Evolutionary conservation across 2,797 vertebrate genomes (phyloP).

Genomic region (Botia almorhae): DNA sequence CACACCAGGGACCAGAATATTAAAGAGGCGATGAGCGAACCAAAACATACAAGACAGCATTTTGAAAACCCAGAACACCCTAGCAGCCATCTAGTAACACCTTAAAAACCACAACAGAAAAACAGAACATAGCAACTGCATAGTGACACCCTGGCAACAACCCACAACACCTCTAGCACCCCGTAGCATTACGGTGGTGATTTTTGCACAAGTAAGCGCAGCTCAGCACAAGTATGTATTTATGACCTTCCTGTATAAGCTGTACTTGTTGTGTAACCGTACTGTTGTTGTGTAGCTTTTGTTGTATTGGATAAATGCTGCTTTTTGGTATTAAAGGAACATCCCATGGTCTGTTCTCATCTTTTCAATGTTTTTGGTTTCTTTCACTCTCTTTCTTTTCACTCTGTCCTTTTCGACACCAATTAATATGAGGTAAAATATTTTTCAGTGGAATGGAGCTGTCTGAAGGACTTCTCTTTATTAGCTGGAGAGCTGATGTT

Average conservation of each 20-base stretch:
- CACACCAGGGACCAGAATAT: constrained; percentile 7
- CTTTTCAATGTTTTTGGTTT: not conserved
- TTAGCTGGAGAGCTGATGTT: constrained; percentile 85
- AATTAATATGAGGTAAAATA: constrained; percentile 23
- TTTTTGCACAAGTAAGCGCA: not conserved
- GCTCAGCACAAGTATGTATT: no score
- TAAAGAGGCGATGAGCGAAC: not conserved
- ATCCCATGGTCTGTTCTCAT: not conserved
- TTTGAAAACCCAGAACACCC: not conserved
- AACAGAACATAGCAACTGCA: not conserved
- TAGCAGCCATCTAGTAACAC: not conserved
- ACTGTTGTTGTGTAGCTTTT: not conserved
- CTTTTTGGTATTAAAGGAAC: not conserved
- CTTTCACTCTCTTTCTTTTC: constrained; percentile 4
- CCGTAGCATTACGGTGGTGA: not conserved
- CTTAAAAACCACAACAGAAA: not conserved
- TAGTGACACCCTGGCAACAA: not conserved
- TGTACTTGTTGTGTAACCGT: not conserved
- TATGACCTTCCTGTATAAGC: no score
- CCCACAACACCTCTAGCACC: not conserved
- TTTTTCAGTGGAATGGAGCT: constrained; percentile 92
- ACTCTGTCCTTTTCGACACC: not conserved
- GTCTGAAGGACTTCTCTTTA: constrained; percentile 88
- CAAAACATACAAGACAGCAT: not conserved
- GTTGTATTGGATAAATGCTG: not conserved